A percentile compares a stretch with the other conserved stretches of the same genome.
These are phyloP conservation scores for Phortica magna DNA, from an alignment of 2,888 invertebrate genomes.

Conservation along the genomic window DNA sequence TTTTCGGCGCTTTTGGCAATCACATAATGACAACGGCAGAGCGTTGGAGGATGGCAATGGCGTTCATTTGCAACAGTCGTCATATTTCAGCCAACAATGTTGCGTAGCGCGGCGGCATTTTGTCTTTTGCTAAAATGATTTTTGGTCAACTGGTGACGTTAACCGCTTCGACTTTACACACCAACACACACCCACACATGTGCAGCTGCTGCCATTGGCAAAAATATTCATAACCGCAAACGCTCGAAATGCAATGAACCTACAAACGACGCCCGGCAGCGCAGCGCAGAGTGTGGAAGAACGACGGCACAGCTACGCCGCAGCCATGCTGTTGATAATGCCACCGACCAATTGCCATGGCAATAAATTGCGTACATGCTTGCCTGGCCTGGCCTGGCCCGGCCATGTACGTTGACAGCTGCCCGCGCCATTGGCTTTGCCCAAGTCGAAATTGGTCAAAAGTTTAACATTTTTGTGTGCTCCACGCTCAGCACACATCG, in stretches of 20 bases:
- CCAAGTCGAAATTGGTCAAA: constrained; percentile 71
- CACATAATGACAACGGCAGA: neutral
- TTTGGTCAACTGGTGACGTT: constrained; percentile 50
- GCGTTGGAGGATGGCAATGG: neutral
- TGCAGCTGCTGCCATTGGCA: constrained; percentile 29
- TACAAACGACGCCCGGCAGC: constrained; percentile 53
- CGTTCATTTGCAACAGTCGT: neutral
- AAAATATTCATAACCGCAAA: constrained; percentile 46
- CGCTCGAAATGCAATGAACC: constrained; percentile 27
- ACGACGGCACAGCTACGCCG: constrained; percentile 43
- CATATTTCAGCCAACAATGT: constrained; percentile 7
- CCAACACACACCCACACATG: constrained; percentile 8
- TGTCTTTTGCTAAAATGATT: constrained; percentile 48
- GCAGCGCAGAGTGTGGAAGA: constrained; percentile 40
- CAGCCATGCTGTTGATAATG: constrained; percentile 23
- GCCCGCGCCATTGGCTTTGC: neutral
- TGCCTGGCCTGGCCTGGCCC: constrained; percentile 50
- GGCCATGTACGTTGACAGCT: constrained; percentile 40
- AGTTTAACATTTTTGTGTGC: constrained; percentile 71
- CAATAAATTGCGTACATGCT: constrained; percentile 66
- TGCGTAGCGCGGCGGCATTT: neutral
- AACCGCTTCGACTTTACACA: constrained; percentile 23
- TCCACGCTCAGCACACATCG: constrained; percentile 16
- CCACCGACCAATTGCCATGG: constrained; percentile 64
- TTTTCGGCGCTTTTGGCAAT: constrained; percentile 17